Conservation (phyloP, 2,797 vertebrate species). For the Eulemur mongoz region DNA sequence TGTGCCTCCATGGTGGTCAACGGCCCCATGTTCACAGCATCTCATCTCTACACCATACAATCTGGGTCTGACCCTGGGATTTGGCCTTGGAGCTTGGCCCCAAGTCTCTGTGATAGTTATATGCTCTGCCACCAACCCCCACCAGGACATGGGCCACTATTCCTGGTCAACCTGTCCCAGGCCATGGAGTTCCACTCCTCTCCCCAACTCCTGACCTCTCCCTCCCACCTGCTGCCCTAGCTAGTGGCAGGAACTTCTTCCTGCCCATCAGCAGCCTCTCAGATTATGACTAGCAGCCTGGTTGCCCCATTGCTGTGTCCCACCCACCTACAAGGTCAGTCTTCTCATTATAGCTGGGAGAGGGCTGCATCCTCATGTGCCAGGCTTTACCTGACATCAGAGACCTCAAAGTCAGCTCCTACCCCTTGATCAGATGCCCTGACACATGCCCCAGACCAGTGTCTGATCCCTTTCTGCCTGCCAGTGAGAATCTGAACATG, state of each 20-base stretch:
- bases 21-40: neutral
- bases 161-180: neutral
- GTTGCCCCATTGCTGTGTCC: neutral
- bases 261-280: neutral
- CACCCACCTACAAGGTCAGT: neutral
- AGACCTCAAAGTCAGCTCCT: neutral
- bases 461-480: neutral
- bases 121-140: neutral
- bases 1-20: neutral
- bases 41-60: accelerated
- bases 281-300: neutral
- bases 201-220: neutral
- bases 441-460: neutral
- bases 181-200: neutral
- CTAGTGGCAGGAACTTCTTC: neutral
- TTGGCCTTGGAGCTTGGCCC: neutral
- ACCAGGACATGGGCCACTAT: neutral
- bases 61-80: neutral
- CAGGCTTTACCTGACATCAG: neutral
- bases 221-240: neutral
- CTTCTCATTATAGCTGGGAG: neutral
- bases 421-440: neutral
- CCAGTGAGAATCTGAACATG: neutral
- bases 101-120: neutral
- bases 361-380: neutral